A percentile compares a stretch with the other conserved stretches of the same genome.
Evolutionary conservation across 2,888 invertebrate genomes (phyloP).

Genomic region (Patella caerulea): DNA sequence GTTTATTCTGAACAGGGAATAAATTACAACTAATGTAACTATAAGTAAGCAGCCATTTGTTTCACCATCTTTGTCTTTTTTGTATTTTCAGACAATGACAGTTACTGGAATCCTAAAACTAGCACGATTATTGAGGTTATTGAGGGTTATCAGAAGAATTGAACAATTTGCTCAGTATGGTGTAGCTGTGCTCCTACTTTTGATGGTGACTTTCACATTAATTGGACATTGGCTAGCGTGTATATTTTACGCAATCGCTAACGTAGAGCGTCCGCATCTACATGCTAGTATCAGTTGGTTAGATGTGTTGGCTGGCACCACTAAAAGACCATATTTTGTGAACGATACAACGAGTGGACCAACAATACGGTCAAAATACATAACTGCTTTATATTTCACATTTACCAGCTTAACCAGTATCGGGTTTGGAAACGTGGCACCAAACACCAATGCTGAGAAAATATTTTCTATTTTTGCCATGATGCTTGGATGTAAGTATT

Average conservation of each 20-base stretch:
- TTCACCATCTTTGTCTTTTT: slow-evolving; percentile 12
- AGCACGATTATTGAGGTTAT: slow-evolving; percentile 66
- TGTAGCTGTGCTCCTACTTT: slow-evolving; percentile 68
- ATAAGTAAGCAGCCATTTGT: no score
- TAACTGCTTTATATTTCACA: slow-evolving; percentile 71
- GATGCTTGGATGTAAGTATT: slow-evolving; percentile 70
- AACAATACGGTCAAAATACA: slow-evolving; percentile 68
- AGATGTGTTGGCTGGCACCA: slow-evolving; percentile 64
- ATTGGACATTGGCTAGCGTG: slow-evolving; percentile 72
- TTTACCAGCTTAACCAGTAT: slow-evolving; percentile 72
- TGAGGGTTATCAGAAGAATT: slow-evolving; percentile 69
- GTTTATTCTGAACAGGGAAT: no score
- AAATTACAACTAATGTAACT: no score
- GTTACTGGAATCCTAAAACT: slow-evolving; percentile 70
- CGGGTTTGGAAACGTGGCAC: slow-evolving; percentile 72
- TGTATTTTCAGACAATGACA: slow-evolving; percentile 67
- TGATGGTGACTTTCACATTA: slow-evolving; percentile 71
- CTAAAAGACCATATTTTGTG: slow-evolving; percentile 61
- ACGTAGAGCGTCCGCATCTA: slow-evolving; percentile 66
- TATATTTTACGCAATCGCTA: slow-evolving; percentile 71
- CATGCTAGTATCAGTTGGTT: slow-evolving; percentile 65
- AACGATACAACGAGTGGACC: slow-evolving; percentile 70
- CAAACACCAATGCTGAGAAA: slow-evolving; percentile 71
- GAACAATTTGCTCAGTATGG: slow-evolving; percentile 72
- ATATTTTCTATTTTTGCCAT: slow-evolving; percentile 72